Percentiles rank a stretch among this genome's conserved stretches.
Conservation (phyloP, 2,113 vertebrate species). For the Beaufortia kweichowensis region DNA sequence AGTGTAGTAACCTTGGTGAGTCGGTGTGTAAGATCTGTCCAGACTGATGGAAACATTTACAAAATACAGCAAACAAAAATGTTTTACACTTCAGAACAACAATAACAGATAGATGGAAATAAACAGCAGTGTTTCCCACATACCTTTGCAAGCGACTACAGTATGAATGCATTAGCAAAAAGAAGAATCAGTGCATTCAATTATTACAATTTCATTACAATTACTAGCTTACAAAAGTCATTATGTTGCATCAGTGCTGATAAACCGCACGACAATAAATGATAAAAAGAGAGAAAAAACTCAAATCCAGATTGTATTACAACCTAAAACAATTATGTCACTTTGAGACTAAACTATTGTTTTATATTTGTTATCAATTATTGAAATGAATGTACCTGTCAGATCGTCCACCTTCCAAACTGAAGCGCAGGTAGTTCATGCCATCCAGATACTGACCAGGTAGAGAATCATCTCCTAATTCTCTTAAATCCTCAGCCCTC, state of each 20-base stretch:
- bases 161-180: conserved; percentile 53
- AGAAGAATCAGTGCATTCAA: conserved; percentile 43
- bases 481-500: conserved; percentile 89
- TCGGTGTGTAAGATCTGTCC: conserved; percentile 92
- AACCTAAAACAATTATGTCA: too few species aligned
- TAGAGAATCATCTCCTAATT: conserved; percentile 94
- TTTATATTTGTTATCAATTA: conserved; percentile 32
- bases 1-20: conserved; percentile 86
- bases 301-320: too few species aligned
- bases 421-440: conserved; percentile 94
- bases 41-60: conserved; percentile 79
- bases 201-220: conserved; percentile 3
- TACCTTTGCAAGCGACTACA: conserved; percentile 70
- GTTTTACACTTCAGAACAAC: too few species aligned
- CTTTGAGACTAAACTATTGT: background rate
- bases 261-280: too few species aligned
- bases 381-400: conserved; percentile 80
- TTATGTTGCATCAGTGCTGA: too few species aligned
- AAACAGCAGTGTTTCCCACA: conserved; percentile 43
- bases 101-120: background rate
- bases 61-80: background rate
- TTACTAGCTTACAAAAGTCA: too few species aligned
- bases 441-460: conserved; percentile 95
- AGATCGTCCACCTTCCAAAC: conserved; percentile 86
- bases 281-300: too few species aligned